Evolutionary conservation across 2,888 invertebrate species (phyloP).

Genomic region (Drosophila melanosoma): DNA sequence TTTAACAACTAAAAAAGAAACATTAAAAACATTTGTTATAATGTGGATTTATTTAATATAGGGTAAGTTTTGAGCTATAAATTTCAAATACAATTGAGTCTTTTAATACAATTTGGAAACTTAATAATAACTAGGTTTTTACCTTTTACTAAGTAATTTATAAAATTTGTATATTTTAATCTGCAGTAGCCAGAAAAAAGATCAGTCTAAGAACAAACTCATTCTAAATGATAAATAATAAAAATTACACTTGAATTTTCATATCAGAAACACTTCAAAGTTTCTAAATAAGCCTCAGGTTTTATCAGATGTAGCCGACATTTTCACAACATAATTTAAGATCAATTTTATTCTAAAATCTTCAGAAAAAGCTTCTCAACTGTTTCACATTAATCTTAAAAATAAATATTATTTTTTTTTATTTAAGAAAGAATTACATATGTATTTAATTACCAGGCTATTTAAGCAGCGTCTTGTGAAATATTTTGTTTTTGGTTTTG

Average conservation of each 20-base stretch:
- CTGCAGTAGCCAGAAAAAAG: not conserved
- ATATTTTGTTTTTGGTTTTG: constrained; percentile 7
- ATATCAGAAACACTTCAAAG: not conserved
- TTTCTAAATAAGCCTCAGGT: not conserved
- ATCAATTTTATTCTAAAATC: not conserved
- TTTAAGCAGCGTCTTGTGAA: constrained; percentile 7
- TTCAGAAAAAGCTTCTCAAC: not conserved
- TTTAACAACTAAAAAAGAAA: not conserved
- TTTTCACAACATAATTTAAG: not conserved
- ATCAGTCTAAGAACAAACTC: not conserved
- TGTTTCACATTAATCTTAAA: not conserved
- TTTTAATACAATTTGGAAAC: not conserved
- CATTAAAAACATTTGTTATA: not conserved
- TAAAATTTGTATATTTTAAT: not conserved
- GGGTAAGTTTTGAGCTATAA: not conserved
- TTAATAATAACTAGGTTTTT: not conserved
- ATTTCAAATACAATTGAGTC: too few relatives aligned
- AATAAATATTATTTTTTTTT: not conserved
- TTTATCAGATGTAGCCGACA: too few relatives aligned
- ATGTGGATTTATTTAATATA: not conserved
- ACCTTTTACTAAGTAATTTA: not conserved
- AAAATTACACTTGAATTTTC: rapidly evolving
- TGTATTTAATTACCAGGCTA: constrained; percentile 3
- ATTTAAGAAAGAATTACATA: not conserved
- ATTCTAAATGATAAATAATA: not conserved